phyloP scores from a whole-genome alignment of 2,888 invertebrate genomes.

The Drosophila nigricruria region DNA sequence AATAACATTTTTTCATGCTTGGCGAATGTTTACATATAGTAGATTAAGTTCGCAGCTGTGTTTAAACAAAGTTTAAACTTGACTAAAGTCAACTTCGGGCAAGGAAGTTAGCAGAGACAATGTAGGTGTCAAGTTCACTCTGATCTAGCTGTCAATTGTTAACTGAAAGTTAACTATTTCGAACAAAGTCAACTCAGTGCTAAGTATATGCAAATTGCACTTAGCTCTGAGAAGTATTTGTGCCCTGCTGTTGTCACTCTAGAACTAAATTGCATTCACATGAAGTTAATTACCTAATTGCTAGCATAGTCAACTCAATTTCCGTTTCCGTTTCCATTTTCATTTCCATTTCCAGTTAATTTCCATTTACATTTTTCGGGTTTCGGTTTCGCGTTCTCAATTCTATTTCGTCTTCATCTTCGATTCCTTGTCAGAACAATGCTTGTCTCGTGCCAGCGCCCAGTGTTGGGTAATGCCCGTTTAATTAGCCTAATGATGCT shows the following conservation, averaged over 20 bases:
- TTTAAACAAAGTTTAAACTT: background rate
- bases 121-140: background rate
- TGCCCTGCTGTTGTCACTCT: background rate
- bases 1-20: background rate
- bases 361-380: constrained; percentile 4
- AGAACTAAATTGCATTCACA: background rate
- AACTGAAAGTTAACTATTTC: background rate
- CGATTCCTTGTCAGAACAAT: constrained; percentile 8
- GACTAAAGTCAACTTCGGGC: background rate
- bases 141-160: background rate
- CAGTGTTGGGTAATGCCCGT: constrained; percentile 51
- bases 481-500: constrained; percentile 59
- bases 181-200: background rate
- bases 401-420: constrained; percentile 9
- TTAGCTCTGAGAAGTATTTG: background rate
- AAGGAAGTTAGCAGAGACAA: background rate
- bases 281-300: constrained; percentile 8
- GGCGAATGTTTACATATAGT: background rate
- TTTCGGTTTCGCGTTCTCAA: constrained; percentile 1
- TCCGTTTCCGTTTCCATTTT: background rate
- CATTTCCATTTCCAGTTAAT: background rate
- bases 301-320: constrained; percentile 1
- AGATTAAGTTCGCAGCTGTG: background rate
- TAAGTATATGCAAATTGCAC: background rate
- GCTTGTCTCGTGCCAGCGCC: background rate